Conservation (phyloP, 2,797 vertebrate species). For the Acanthurus leucopareius region DNA sequence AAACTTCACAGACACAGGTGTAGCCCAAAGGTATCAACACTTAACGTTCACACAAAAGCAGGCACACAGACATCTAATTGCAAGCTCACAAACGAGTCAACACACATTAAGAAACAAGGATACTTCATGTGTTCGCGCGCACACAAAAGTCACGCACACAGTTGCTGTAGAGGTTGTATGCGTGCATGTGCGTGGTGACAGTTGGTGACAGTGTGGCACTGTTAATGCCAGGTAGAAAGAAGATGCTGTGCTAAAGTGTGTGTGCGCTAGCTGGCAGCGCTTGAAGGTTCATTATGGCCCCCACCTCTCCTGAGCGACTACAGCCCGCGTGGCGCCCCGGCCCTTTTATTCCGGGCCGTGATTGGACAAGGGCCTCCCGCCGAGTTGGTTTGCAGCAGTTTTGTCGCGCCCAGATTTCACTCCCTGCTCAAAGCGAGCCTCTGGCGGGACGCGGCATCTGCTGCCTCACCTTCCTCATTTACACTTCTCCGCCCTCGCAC, state of each 20-base stretch:
- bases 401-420: slow-evolving; percentile 99
- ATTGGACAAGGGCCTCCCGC: slow-evolving; percentile 98
- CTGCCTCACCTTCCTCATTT: slow-evolving; percentile 88
- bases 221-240: slow-evolving; percentile 74
- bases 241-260: slow-evolving; percentile 60
- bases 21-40: slow-evolving; percentile 82
- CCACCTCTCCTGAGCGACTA: slow-evolving; percentile 93
- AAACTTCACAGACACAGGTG: slow-evolving; percentile 82
- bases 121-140: slow-evolving; percentile 10
- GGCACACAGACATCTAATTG: slow-evolving; percentile 43
- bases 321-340: slow-evolving; percentile 85
- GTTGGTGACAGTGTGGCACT: slow-evolving; percentile 56
- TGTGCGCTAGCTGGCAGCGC: slow-evolving; percentile 76
- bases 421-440: slow-evolving; percentile 94
- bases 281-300: slow-evolving; percentile 92
- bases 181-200: slow-evolving; percentile 38
- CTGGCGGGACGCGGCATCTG: slow-evolving; percentile 99
- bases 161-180: slow-evolving; percentile 77
- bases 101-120: slow-evolving; percentile 20
- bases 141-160: slow-evolving; percentile 61
- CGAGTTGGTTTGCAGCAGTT: slow-evolving; percentile 99
- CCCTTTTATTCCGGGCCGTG: slow-evolving; percentile 98
- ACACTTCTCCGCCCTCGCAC: slow-evolving; percentile 82
- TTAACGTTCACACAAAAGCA: slow-evolving; percentile 73
- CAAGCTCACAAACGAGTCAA: slow-evolving; percentile 36